Conservation (phyloP, 1,140 invertebrate species). For the Panagrolaimus sp. region DNA sequence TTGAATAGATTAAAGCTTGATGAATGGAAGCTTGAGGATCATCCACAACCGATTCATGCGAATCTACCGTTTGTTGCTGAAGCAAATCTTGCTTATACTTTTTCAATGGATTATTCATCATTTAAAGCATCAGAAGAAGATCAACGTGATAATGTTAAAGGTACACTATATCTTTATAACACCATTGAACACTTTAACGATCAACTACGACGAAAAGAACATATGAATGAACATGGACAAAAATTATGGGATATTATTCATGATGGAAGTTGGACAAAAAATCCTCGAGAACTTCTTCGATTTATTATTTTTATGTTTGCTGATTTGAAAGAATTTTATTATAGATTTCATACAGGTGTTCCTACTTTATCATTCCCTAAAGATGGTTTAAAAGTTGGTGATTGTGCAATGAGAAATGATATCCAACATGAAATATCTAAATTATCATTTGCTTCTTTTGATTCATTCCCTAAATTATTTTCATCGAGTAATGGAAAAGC, state of each 20-base stretch:
- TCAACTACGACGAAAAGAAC: background rate
- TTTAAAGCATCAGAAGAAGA: background rate
- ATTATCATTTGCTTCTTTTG: too few species aligned
- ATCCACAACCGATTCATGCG: slow-evolving; percentile 16
- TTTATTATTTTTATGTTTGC: slow-evolving; percentile 1
- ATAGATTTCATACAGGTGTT: background rate
- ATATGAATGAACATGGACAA: background rate
- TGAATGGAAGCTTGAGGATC: slow-evolving; percentile 35
- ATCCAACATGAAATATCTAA: too few species aligned
- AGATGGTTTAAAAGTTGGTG: too few species aligned
- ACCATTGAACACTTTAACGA: background rate
- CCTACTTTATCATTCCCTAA: background rate
- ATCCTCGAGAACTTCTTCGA: background rate
- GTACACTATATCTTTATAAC: background rate
- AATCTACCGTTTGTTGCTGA: slow-evolving; percentile 7
- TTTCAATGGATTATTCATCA: background rate
- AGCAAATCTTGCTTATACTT: background rate
- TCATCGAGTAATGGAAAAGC: too few species aligned
- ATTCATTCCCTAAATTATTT: too few species aligned
- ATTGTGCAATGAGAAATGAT: too few species aligned
- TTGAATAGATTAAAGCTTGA: slow-evolving; percentile 26
- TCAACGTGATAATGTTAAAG: background rate
- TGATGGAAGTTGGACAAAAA: slow-evolving; percentile 5
- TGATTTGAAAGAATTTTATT: background rate
- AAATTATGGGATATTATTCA: background rate